Conservation (phyloP, 2,797 vertebrate genomes). For the Helostoma temminkii region DNA sequence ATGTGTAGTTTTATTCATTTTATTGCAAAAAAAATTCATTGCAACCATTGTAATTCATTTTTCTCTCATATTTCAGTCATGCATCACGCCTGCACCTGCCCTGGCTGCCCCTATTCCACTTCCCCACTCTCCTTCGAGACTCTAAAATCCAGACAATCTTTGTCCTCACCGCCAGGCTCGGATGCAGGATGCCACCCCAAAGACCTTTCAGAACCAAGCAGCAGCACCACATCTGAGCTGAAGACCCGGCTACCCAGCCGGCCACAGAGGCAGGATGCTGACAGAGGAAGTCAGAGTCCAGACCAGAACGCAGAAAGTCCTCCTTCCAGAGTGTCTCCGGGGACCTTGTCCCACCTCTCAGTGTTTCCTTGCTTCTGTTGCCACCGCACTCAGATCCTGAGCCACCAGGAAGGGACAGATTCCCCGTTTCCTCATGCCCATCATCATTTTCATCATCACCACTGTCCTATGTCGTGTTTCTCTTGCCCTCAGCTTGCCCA, state of each 20-base stretch:
- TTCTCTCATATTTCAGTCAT: slow-evolving; percentile 54
- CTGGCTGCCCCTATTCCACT: slow-evolving; percentile 80
- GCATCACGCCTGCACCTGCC: slow-evolving; percentile 79
- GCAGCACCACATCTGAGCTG: slow-evolving; percentile 35
- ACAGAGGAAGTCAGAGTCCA: slow-evolving; percentile 45
- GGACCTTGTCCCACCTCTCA: slow-evolving; percentile 66
- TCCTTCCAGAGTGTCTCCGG: slow-evolving; percentile 44
- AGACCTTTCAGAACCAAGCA: slow-evolving; percentile 57
- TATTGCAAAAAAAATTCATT: neutral
- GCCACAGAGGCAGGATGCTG: slow-evolving; percentile 53
- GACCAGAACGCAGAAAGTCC: slow-evolving; percentile 37
- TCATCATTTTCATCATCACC: slow-evolving; percentile 84
- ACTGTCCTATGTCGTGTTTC: slow-evolving; percentile 80
- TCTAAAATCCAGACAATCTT: slow-evolving; percentile 59
- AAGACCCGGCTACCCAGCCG: slow-evolving; percentile 30
- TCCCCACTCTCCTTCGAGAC: slow-evolving; percentile 63
- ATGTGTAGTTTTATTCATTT: fast-evolving
- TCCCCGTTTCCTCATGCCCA: slow-evolving; percentile 64
- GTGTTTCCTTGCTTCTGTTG: slow-evolving; percentile 83
- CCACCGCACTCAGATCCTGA: slow-evolving; percentile 72
- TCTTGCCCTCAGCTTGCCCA: slow-evolving; percentile 72
- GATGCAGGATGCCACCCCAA: slow-evolving; percentile 59
- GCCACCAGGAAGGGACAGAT: slow-evolving; percentile 64
- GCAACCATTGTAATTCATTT: neutral
- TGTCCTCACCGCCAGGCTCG: slow-evolving; percentile 19